Conservation (phyloP, 2,797 vertebrate species). For the Craterocephalus amniculus region DNA sequence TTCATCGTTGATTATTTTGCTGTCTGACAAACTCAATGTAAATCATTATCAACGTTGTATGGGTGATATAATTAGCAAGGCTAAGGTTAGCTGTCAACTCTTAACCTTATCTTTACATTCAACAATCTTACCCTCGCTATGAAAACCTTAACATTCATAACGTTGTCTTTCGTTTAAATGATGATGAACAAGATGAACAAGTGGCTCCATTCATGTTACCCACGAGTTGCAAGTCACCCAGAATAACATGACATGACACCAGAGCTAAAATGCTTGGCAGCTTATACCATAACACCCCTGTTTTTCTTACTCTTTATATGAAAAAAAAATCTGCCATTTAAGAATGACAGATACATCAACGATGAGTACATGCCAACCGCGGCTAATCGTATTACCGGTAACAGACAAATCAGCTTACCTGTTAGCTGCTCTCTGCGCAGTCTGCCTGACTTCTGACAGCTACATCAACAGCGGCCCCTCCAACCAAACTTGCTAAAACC, state of each 20-base stretch:
- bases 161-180: neutral
- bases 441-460: constrained; percentile 74
- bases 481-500: constrained; percentile 62
- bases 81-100: neutral
- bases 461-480: constrained; percentile 57
- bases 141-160: neutral
- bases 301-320: neutral
- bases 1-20: neutral
- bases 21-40: too few relatives aligned
- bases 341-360: too few relatives aligned
- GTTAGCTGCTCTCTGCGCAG: constrained; percentile 24
- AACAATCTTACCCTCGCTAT: neutral
- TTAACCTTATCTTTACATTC: neutral
- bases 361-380: fast-evolving
- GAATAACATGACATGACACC: neutral
- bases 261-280: neutral
- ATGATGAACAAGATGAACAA: constrained; percentile 40
- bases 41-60: neutral
- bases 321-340: neutral
- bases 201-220: constrained; percentile 24
- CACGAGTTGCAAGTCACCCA: constrained; percentile 11
- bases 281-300: neutral
- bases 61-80: neutral
- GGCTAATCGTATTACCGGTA: constrained; percentile 20
- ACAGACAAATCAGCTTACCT: constrained; percentile 39